Conservation (phyloP, 2,888 invertebrate genomes). For the Carcina quercana region DNA sequence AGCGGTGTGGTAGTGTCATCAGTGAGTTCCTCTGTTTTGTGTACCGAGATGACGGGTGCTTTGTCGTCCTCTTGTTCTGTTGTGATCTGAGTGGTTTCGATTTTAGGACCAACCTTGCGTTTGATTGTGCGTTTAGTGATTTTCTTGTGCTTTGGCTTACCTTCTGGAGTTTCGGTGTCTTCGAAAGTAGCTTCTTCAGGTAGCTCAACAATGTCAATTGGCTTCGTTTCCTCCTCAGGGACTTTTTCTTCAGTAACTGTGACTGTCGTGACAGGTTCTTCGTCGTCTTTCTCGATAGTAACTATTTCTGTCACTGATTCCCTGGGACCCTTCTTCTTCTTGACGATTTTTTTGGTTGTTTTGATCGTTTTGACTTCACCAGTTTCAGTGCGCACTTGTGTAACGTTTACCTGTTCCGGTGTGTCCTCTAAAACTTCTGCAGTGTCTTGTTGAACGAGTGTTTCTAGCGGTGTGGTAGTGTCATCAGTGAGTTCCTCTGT, state of each 20-base stretch:
- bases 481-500: conserved; percentile 32
- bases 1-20: conserved; percentile 24
- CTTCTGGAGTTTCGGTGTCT: conserved; percentile 11
- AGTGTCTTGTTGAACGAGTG: conserved; percentile 15
- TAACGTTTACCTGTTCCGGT: conserved; percentile 16
- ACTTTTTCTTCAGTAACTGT: conserved; percentile 37
- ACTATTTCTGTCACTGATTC: conserved; percentile 49
- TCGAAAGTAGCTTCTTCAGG: conserved; percentile 19
- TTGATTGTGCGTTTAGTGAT: conserved; percentile 37
- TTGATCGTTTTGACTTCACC: conserved; percentile 29
- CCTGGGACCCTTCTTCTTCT: conserved; percentile 31
- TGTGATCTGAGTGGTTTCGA: conserved; percentile 19
- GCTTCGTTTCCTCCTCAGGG: conserved; percentile 30
- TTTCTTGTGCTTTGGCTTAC: conserved; percentile 16
- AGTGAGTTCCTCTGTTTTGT: conserved; percentile 21
- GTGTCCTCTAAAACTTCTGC: conserved; percentile 31
- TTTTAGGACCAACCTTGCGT: conserved; percentile 24
- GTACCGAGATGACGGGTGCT: conserved; percentile 27
- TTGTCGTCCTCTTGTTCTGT: conserved; percentile 18
- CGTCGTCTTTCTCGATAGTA: conserved; percentile 50
- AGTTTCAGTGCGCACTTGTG: conserved; percentile 25
- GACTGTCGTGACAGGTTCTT: conserved; percentile 14
- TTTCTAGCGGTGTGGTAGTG: conserved; percentile 12
- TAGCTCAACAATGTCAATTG: conserved; percentile 20
- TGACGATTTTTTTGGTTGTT: conserved; percentile 26